Evolutionary conservation across 2,888 invertebrate genomes (phyloP), one percentile per base, ranked within the genome.

Genomic region (Clistopyga incitator): DNA sequence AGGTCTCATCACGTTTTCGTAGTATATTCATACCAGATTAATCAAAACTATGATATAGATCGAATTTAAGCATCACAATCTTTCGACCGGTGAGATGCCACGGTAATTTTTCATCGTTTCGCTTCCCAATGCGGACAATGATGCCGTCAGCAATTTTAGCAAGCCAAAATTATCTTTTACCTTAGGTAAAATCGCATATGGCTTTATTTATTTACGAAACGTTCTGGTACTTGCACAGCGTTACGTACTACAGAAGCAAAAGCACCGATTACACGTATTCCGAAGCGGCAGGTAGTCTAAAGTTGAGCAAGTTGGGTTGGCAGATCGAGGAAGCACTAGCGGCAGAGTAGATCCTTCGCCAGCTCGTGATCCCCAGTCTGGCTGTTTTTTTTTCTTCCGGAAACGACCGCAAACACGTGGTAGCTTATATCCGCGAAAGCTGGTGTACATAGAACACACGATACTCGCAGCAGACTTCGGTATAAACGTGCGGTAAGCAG

Each of bases 401-500:
- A 47, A 74, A 61, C 47, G 34, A 74, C 61, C 47, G 61, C 61
- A 34, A 29, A 61, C 47, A 61, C 74, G 74, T 61, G 74, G 61
- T 59, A 50, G 74, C 61, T 61, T 61, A 61, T 61, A 34, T 72
- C 18, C 45, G 45, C 59, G 25, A 72, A 72, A 61, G 59, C 72
- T 38, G 18, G n/a, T 29, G 20, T 2, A 23, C n/a, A 8, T 34
- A 8, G 54, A 29, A 29, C 29, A 29, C 10, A 11, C 23, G 23
- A 20, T 23, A 71, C 56, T 15, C 1, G 10, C n/a, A 25, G 29
- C 25, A 56, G 72, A 38, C 54, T 34, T 0, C 8, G 25, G 25
- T 15, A 45, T 59, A 47, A 50, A 61, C 47, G 59, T 47, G 47
- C 34, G 47, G 13, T 15, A 50, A 47, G 29, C 47, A 34, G 29